Base-by-base conservation (phyloP, 2,113 vertebrate genomes). In the Nesogale talazaci region DNA sequence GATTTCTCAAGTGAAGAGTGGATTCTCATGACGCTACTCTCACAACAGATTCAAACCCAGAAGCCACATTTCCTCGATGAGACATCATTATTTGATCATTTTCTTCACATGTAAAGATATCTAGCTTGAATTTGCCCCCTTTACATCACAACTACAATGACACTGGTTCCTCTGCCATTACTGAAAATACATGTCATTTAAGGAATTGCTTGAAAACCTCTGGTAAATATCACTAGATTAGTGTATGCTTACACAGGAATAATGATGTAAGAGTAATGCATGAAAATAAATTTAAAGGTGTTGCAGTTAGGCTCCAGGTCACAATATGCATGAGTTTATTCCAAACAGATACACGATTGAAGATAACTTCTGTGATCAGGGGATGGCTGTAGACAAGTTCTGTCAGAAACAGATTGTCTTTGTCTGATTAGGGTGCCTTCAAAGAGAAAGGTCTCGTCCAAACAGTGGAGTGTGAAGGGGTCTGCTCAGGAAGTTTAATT, bases 1-100 rank as follows among this genome's bases (percentile, higher is more conserved):
- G 70, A 81, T 57, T 94, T 82, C 27, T 76, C 56, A 46, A 82
- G 23, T 88, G 92, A 31, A 15, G 90, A 82, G 76, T 9, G 36
- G 14, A 80, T 83, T 89, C 20, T 27, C 36, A 8, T 42, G 25
- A 61, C 90, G 42, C 16, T 83, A 59, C 2, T 74, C 67, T 91
- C 36, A 31, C 59, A 94, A 89, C 0, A n/a, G 4, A 92, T 3
- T 16, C 29, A 52, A 3, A 67, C 22, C 22, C 67, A 31, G 27
- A 59, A 23, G 3, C 2, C 52, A 17, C 22, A 36, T 75, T 91
- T 91, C 10, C 19, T 90, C 74, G 76, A 56, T 80, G 34, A 36
- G 5, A 42, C 34, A 72, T 7, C 29, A 36, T 74, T 76, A 34
- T 15, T 46, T 63, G 15, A 36, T 72, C 56, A n/a, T n/a, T 52